These are phyloP conservation scores for Parambassis ranga DNA, from an alignment of 2,797 vertebrate genomes.

Conservation along the genomic window DNA sequence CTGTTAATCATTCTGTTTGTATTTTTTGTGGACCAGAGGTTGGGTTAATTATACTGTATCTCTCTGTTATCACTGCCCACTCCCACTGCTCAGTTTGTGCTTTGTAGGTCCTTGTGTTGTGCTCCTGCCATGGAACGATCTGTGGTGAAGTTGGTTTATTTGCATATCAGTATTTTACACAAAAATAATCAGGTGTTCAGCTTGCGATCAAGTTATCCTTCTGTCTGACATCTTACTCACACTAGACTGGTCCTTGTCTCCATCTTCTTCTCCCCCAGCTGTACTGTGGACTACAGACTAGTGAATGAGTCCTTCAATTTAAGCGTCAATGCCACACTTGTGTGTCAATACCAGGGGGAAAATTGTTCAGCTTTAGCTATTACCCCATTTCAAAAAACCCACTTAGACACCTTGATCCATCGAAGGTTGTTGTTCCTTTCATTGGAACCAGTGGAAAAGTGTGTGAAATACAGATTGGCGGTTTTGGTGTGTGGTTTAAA, in stretches of 20 bases:
- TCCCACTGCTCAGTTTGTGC: too few species aligned
- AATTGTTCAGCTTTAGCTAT: conserved; percentile 21
- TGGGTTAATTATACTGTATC: too few species aligned
- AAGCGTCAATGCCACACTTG: conserved; percentile 55
- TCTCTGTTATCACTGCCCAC: too few species aligned
- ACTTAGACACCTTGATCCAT: background rate
- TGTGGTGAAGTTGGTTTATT: too few species aligned
- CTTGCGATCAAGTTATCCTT: too few species aligned
- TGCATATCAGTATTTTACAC: too few species aligned
- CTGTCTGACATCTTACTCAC: background rate
- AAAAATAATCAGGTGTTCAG: too few species aligned
- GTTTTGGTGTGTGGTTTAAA: background rate
- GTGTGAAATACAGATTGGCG: background rate
- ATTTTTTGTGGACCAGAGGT: too few species aligned
- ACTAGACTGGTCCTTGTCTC: background rate
- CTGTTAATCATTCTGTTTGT: too few species aligned
- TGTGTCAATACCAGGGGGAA: conserved; percentile 50
- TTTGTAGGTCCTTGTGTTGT: too few species aligned
- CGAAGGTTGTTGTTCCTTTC: background rate
- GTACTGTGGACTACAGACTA: conserved; percentile 32
- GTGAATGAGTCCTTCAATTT: conserved; percentile 66
- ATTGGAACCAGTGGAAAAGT: background rate
- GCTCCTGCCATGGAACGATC: too few species aligned
- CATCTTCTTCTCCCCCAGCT: conserved; percentile 27
- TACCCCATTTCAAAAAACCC: background rate